Base-by-base conservation (phyloP, 2,113 vertebrate genomes). In the Jaculus jaculus region DNA sequence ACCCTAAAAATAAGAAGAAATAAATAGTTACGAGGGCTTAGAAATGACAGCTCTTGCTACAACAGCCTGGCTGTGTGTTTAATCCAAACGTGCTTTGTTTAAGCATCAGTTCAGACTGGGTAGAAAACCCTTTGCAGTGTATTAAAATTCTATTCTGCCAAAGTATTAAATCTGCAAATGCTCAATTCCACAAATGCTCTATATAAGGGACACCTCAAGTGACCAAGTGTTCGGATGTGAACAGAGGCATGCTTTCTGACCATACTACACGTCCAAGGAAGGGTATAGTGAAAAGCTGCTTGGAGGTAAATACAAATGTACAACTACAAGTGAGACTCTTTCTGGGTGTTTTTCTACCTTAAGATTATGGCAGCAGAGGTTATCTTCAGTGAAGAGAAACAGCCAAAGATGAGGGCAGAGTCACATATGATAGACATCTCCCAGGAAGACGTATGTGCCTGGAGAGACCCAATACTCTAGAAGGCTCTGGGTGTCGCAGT, bases 1-100 rank as follows among this genome's bases (percentile, higher is more conserved):
- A 81, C 99, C 99, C 99, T 99, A 94, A 97, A 98, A 98, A 87
- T 84, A 96, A 92, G 71, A 96, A 95, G 93, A 98, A 97, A 92
- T 81, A 87, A 95, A 97, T 0, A 28, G 84, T 97, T 91, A 95
- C 97, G 87, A 95, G 65, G 47, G 34, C 39, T 93, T 91, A 83
- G 71, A 94, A 94, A 93, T 1, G 15, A 39, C 60, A 15, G 78
- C 58, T 65, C 94, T 88, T 34, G 87, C 87, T 91, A 69, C 30
- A 96, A 68, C 0, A 92, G 77, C 84, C 88, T 88, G 93, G 87
- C 68, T 88, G 87, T 95, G 95, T 69, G 95, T 34, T 0, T 12
- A 94, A 95, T 96, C 73, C 65, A 95, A 91, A 97, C 77, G 92
- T 24, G 89, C 58, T 54, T 5, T 28, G 16, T 84, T 95, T 96